Evolutionary conservation across 2,888 invertebrate species (phyloP), one percentile per base, ranked within the genome.

Genomic region (Sussaba pulchella): DNA sequence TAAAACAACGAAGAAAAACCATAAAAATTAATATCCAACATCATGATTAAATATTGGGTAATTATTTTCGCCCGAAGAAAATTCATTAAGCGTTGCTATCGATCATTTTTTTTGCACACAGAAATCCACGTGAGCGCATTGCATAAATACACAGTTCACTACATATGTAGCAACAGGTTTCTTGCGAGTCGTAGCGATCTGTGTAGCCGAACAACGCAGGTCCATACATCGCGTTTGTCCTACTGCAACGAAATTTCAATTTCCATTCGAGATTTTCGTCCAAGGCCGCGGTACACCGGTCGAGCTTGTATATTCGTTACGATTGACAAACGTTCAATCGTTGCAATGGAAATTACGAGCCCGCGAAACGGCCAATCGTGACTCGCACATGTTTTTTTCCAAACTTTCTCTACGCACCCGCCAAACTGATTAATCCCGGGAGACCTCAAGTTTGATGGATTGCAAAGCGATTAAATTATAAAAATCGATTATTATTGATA

Each of bases 251-350:
- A 79, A 31, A 52, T 41, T n/a, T 41, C 41, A 17, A n/a, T 39
- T 39, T 26, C n/a, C 31, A 39, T 52, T 17, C 41, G 52, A 72
- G n/a, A 14, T 73, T 73, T 73, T 21, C 19, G 14, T 19, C 14
- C 75, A 66, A 66, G 66, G 71, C 19, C 71, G 61, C 17, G 17
- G 6, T 17, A 69, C 78, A 21, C 54, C n/a, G 12, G 43, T 10
- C 31, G 31, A 5, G 2, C 31, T 31, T 31, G 31, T 31, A 31
- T 31, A 31, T 31, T 2, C 31, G 31, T 31, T 31, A 5, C 4
- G 31, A 31, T 31, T 57, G 31, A 6, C 17, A 10, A 59, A 17
- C 9, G 0, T 12, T 10, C 1, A 6, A 19, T 39, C 9, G 2
- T 52, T 31, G 31, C 31, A 5, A 31, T 6, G 31, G 31, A n/a